Evolutionary conservation across 2,888 invertebrate genomes (phyloP).

Genomic region (Opisthograptis luteolata): DNA sequence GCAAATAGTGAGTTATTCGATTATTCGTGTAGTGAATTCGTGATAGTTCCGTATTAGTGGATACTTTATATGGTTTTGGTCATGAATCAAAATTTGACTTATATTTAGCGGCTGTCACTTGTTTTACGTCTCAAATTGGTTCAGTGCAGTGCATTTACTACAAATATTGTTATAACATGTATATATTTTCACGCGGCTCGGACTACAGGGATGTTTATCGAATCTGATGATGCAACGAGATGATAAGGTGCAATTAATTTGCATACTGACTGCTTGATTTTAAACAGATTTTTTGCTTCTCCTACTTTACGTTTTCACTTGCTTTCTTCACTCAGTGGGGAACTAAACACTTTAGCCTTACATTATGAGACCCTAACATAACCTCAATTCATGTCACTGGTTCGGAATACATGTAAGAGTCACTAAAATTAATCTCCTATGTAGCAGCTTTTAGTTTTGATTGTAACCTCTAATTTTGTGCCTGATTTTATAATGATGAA

Average conservation of each 20-base stretch:
- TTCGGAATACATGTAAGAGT: not conserved
- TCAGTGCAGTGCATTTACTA: slow-evolving; percentile 13
- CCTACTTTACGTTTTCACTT: slow-evolving; percentile 35
- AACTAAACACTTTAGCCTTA: slow-evolving; percentile 27
- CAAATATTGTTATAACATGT: slow-evolving; percentile 22
- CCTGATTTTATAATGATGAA: too few species aligned
- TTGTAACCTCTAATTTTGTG: too few species aligned
- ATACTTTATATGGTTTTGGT: slow-evolving; percentile 19
- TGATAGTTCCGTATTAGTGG: not conserved
- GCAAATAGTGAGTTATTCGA: slow-evolving; percentile 29
- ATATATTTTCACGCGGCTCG: slow-evolving; percentile 68
- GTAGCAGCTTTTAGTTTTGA: too few species aligned
- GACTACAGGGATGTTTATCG: slow-evolving; percentile 67
- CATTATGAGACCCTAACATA: slow-evolving; percentile 46
- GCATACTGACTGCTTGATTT: slow-evolving; percentile 42
- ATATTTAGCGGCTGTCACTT: slow-evolving; percentile 80
- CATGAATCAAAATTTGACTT: slow-evolving; percentile 53
- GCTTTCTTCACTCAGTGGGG: slow-evolving; percentile 15
- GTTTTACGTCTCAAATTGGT: slow-evolving; percentile 76
- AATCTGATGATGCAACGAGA: slow-evolving; percentile 81
- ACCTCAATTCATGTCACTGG: slow-evolving; percentile 46
- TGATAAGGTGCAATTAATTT: slow-evolving; percentile 74
- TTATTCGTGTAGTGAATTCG: not conserved
- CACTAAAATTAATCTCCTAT: too few species aligned
- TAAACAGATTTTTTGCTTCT: slow-evolving; percentile 50